Conservation (phyloP, 2,797 vertebrate genomes). For the Helicolenus hilgendorfi region DNA sequence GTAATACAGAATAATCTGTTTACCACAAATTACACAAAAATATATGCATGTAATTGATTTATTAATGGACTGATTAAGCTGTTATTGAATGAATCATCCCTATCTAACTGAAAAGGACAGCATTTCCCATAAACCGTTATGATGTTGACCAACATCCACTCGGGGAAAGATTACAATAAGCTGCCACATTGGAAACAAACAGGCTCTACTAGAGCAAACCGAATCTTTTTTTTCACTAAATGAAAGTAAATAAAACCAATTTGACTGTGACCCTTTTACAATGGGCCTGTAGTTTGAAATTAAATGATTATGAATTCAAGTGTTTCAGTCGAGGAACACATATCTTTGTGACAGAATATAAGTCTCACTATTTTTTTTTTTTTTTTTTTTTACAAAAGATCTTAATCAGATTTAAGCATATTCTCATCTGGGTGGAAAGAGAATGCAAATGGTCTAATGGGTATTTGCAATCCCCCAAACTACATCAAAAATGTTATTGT, state of each 20-base stretch:
- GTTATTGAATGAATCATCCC: slow-evolving; percentile 61
- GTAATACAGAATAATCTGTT: slow-evolving; percentile 63
- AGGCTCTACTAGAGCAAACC: slow-evolving; percentile 10
- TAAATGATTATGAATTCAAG: not conserved
- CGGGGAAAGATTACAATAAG: slow-evolving; percentile 68
- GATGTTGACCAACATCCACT: slow-evolving; percentile 72
- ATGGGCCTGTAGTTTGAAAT: slow-evolving; percentile 4
- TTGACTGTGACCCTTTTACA: slow-evolving; percentile 23
- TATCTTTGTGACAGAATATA: not conserved
- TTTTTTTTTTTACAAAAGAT: not conserved
- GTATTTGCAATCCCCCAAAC: not conserved
- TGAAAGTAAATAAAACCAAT: slow-evolving; percentile 40
- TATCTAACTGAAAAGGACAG: slow-evolving; percentile 53
- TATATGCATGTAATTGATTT: slow-evolving; percentile 79
- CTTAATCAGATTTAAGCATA: not conserved
- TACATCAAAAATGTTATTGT: not conserved
- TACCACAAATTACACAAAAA: slow-evolving; percentile 53
- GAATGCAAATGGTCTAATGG: not conserved
- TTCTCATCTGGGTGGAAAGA: not conserved
- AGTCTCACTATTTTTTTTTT: not conserved
- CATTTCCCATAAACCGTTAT: slow-evolving; percentile 50
- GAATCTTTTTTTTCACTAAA: slow-evolving; percentile 10
- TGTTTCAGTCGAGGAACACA: not conserved
- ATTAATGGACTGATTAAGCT: slow-evolving; percentile 76
- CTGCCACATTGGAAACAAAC: slow-evolving; percentile 46